Evolutionary conservation across 2,113 vertebrate genomes (phyloP), one percentile per base, ranked within the genome.

Genomic region (Vanacampus margaritifer): DNA sequence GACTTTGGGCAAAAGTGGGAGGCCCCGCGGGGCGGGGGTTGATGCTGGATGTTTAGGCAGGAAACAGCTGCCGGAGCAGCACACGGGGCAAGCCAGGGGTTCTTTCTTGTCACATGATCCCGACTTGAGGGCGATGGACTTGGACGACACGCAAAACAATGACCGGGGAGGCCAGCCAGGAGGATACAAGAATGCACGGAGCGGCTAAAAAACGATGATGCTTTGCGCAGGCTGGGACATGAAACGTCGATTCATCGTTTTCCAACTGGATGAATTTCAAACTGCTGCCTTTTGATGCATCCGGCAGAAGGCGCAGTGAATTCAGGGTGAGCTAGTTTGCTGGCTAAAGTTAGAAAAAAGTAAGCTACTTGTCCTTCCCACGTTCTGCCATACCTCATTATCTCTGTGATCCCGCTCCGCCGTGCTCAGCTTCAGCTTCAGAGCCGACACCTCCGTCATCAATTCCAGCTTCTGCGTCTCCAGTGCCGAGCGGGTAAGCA

Each of bases 391-490:
- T 82, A 98, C 97, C 91, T 97, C 94, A 2, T 89, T 93, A 78
- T 95, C 94, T 73, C 91, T 92, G 87, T 90, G 92, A 74, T 98
- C 95, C 72, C 93, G 92, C 80, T 96, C 95, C 63, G 94, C 89
- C 2, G 93, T 81, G 0, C 94, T 92, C 76, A 99, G 87, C 72
- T 97, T 97, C 73, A 96, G 89, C 87, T 97, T 98, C 81, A 99
- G 87, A 73, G 94, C 94, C 26, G 97, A 98, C 74, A 98, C 80
- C 84, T 99, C 97, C 0, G 95, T 92, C 94, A 97, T 93, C 72
- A 99, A 89, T 82, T 98, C 95, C 87, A 98, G 81, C 81, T 98
- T 99, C 86, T 98, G 95, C 54, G 94, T 97, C 90, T 99, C 97
- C 84, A 99, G 89, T 1, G 93, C 88, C 0, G 93, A 92, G 76